Conservation (phyloP, 2,797 vertebrate species). For the Anabacerthia variegaticeps region DNA sequence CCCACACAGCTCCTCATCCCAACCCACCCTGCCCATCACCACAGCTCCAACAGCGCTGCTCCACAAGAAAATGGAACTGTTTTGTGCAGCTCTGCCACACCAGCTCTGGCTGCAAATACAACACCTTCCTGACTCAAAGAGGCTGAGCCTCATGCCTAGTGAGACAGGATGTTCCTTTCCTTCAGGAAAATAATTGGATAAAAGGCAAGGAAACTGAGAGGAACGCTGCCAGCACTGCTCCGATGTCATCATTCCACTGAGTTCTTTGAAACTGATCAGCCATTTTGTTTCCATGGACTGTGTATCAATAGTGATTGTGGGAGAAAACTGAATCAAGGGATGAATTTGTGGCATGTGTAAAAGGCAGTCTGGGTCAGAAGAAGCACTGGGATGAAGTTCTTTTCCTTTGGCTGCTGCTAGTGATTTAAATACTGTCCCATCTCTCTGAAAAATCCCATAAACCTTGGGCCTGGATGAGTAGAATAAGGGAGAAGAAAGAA, state of each 20-base stretch:
- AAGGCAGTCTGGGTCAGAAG: neutral
- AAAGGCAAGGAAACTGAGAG: neutral
- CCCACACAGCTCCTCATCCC: neutral
- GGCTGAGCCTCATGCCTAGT: neutral
- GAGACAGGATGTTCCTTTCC: neutral
- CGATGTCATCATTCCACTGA: neutral
- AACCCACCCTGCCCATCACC: neutral
- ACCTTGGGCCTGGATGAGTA: neutral
- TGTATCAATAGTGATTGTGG: neutral
- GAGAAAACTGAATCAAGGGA: neutral
- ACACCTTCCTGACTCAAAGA: neutral
- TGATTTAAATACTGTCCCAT: neutral
- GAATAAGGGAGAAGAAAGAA: neutral
- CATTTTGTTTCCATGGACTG: neutral
- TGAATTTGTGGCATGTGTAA: neutral
- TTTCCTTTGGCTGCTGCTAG: neutral
- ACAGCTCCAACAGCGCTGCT: accelerated
- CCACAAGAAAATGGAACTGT: neutral
- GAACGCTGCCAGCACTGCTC: neutral
- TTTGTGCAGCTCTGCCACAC: neutral
- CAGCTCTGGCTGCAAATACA: neutral
- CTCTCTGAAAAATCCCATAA: neutral
- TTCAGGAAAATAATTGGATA: neutral
- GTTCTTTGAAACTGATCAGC: neutral
- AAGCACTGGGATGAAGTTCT: neutral